These are phyloP conservation scores for Cochlearius cochlearius DNA, from an alignment of 2,113 vertebrate species.

Conservation along the genomic window DNA sequence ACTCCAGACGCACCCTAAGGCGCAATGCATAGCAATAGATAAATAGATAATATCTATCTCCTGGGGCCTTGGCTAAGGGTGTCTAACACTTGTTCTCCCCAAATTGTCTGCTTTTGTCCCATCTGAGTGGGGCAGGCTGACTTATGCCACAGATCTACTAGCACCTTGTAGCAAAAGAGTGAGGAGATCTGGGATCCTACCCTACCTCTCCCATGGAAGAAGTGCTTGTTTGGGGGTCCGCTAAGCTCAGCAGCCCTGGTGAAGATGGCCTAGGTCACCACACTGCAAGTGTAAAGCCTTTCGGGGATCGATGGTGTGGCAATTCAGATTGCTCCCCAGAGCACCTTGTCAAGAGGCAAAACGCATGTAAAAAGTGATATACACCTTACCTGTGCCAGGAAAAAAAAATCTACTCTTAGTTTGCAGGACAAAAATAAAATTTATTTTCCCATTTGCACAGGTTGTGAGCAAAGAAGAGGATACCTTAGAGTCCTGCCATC, in stretches of 20 bases:
- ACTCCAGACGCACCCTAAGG: background rate
- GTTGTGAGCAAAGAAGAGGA: background rate
- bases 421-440: background rate
- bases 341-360: background rate
- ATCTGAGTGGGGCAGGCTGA: background rate
- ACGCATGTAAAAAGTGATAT: background rate
- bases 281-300: background rate
- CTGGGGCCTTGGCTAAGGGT: background rate
- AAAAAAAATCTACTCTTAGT: background rate
- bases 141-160: background rate
- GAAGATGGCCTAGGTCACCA: background rate
- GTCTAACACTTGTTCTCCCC: background rate
- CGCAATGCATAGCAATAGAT: background rate
- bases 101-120: background rate
- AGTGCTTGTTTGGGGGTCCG: background rate
- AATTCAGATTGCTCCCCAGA: background rate
- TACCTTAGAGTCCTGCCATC: background rate
- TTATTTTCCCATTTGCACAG: background rate
- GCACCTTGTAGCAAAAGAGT: background rate
- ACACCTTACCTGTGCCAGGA: background rate
- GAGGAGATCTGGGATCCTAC: background rate
- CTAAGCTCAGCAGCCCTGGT: background rate
- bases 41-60: background rate
- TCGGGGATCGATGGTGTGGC: rapidly evolving
- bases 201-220: background rate